Conservation (phyloP, 2,113 vertebrate species). For the Rhinolophus ferrumequinum region DNA sequence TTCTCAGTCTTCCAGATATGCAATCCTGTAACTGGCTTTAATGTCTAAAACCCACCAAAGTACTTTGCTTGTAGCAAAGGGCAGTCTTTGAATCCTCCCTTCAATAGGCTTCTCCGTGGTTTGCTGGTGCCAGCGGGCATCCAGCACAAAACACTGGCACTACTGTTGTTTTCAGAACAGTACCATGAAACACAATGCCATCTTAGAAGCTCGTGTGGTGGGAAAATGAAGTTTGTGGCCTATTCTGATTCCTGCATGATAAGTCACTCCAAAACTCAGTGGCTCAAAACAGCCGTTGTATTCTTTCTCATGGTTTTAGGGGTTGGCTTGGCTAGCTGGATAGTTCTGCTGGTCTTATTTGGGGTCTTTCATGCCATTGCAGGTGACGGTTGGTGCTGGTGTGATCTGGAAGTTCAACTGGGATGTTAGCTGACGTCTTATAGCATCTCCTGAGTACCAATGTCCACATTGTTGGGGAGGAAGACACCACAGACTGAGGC, state of each 20-base stretch:
- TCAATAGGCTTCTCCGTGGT: neutral
- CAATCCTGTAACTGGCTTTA: neutral
- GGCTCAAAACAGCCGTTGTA: neutral
- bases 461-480: neutral
- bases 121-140: neutral
- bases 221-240: neutral
- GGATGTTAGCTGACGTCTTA: neutral
- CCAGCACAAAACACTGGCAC: neutral
- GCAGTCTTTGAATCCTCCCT: neutral
- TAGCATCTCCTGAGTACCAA: neutral
- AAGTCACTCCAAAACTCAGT: neutral
- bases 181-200: neutral
- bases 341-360: neutral
- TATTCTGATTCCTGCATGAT: neutral
- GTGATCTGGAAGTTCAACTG: neutral
- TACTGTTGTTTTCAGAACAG: slow-evolving; percentile 35
- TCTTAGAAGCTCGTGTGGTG: neutral
- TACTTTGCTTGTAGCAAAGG: neutral
- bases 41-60: neutral
- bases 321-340: neutral
- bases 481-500: neutral
- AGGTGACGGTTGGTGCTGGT: neutral
- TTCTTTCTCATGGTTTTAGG: neutral
- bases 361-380: neutral
- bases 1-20: neutral